These are phyloP conservation scores for Phalloptychus januarius DNA, from an alignment of 2,797 vertebrate species.

Conservation along the genomic window DNA sequence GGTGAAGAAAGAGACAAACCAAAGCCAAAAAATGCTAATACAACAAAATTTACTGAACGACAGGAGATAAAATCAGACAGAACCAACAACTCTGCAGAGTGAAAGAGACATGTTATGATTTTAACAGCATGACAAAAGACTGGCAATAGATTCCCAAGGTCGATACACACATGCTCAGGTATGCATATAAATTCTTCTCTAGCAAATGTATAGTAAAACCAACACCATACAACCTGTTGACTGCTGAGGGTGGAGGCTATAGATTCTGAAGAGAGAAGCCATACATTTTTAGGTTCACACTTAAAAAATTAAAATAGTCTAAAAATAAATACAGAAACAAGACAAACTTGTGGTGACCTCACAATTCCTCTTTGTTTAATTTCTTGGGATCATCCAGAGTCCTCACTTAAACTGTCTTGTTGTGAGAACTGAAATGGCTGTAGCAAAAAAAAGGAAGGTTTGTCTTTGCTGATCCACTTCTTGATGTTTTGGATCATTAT, in stretches of 20 bases:
- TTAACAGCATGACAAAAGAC: conserved; percentile 5
- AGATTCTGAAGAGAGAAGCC: not conserved
- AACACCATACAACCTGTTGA: not conserved
- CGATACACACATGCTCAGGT: conserved; percentile 6
- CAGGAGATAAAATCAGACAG: not conserved
- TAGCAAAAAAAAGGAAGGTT: not conserved
- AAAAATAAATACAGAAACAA: not conserved
- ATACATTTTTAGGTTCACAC: not conserved
- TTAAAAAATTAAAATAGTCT: not conserved
- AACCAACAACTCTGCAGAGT: conserved; percentile 23
- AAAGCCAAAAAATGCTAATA: too few species aligned
- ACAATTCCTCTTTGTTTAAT: not conserved
- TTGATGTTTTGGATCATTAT: not conserved
- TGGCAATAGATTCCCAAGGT: conserved; percentile 45
- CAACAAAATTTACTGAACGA: not conserved
- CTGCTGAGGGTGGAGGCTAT: not conserved
- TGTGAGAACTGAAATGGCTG: not conserved
- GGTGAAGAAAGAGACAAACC: not conserved
- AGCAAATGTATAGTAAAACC: not conserved
- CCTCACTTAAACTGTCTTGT: not conserved
- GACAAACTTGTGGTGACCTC: not conserved
- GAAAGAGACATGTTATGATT: conserved; percentile 3
- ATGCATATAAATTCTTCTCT: conserved; percentile 10
- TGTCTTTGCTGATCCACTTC: not conserved
- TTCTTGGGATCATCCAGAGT: not conserved